Percentiles rank a stretch among this genome's conserved stretches.
Conservation (phyloP, 2,888 invertebrate species). For the Tethea ocularis region DNA sequence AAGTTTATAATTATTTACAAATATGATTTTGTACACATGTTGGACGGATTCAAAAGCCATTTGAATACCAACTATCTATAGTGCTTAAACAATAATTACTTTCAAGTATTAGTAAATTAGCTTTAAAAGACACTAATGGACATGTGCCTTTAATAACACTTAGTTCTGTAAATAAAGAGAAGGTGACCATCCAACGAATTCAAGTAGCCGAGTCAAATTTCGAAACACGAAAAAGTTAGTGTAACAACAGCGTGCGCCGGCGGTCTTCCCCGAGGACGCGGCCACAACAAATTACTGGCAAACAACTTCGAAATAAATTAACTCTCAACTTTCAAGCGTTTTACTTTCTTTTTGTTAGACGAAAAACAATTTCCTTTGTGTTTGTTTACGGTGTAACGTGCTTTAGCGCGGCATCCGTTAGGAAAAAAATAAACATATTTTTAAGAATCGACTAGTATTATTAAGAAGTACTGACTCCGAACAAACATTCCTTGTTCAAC, state of each 20-base stretch:
- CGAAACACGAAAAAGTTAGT: slow-evolving; percentile 70
- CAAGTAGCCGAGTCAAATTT: slow-evolving; percentile 62
- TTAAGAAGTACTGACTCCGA: neutral
- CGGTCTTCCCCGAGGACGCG: slow-evolving; percentile 69
- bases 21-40: no score
- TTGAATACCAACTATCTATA: slow-evolving; percentile 14
- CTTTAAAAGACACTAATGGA: slow-evolving; percentile 27
- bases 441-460: neutral
- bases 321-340: slow-evolving; percentile 80
- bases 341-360: slow-evolving; percentile 72
- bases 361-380: slow-evolving; percentile 77
- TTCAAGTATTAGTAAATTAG: neutral
- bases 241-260: slow-evolving; percentile 62
- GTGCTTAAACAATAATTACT: neutral
- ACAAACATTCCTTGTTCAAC: neutral
- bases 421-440: slow-evolving; percentile 7
- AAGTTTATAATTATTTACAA: no score
- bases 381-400: slow-evolving; percentile 61
- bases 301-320: slow-evolving; percentile 82
- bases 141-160: slow-evolving; percentile 22
- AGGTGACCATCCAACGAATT: slow-evolving; percentile 45
- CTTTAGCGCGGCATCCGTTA: slow-evolving; percentile 46
- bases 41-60: slow-evolving; percentile 27
- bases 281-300: slow-evolving; percentile 80
- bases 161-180: slow-evolving; percentile 38